Conservation (phyloP, 2,888 invertebrate genomes). For the Listrodromus nycthemerus region DNA sequence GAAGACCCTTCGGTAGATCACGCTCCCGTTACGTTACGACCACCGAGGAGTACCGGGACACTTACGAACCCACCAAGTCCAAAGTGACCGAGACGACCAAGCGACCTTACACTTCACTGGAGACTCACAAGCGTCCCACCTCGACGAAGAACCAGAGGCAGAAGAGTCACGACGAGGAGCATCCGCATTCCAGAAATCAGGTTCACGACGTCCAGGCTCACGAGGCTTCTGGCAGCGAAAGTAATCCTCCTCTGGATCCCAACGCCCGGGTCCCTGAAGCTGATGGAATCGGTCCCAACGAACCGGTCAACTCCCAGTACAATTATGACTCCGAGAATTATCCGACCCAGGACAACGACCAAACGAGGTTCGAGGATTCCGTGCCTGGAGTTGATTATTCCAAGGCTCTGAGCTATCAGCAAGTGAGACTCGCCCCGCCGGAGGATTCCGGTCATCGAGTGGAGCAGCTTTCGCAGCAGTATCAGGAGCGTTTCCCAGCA, state of each 20-base stretch:
- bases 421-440: slow-evolving; percentile 12
- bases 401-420: slow-evolving; percentile 70
- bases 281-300: slow-evolving; percentile 30
- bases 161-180: slow-evolving; percentile 70
- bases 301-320: slow-evolving; percentile 66
- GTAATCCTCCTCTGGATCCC: slow-evolving; percentile 47
- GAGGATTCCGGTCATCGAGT: slow-evolving; percentile 34
- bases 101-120: slow-evolving; percentile 68
- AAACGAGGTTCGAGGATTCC: slow-evolving; percentile 33
- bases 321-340: slow-evolving; percentile 73
- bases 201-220: slow-evolving; percentile 72
- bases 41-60: slow-evolving; percentile 80
- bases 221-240: slow-evolving; percentile 67
- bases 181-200: slow-evolving; percentile 63
- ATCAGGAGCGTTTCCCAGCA: slow-evolving; percentile 66
- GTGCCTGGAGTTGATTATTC: slow-evolving; percentile 68
- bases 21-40: slow-evolving; percentile 79
- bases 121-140: slow-evolving; percentile 56
- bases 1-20: slow-evolving; percentile 80
- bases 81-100: slow-evolving; percentile 76
- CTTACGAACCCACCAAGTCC: slow-evolving; percentile 79
- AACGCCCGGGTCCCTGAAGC: slow-evolving; percentile 45
- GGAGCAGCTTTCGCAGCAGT: slow-evolving; percentile 49
- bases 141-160: slow-evolving; percentile 72
- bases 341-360: slow-evolving; percentile 49